Conservation (phyloP, 2,113 vertebrate genomes). For the Petrocephalus microphthalmus region DNA sequence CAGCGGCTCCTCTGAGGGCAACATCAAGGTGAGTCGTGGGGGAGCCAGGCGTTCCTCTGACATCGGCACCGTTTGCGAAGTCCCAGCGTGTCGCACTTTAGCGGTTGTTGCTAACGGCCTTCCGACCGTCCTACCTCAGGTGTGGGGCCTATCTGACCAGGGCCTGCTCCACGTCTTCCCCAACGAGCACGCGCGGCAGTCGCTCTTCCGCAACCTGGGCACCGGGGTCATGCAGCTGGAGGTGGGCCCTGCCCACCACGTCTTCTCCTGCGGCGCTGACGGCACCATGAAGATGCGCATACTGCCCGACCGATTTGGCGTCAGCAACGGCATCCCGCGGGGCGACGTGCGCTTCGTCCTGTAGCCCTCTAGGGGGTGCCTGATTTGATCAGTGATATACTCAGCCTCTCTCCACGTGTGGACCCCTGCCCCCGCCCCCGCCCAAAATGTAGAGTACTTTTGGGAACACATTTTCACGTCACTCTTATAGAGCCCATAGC, state of each 20-base stretch:
- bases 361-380: conserved; percentile 40
- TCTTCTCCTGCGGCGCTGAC: conserved; percentile 96
- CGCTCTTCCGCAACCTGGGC: conserved; percentile 94
- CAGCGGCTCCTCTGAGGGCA: conserved; percentile 95
- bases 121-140: conserved; percentile 54
- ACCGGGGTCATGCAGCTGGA: conserved; percentile 97
- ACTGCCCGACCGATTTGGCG: conserved; percentile 79
- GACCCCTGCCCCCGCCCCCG: neutral
- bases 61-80: neutral
- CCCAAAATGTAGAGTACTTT: neutral
- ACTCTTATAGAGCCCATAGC: neutral
- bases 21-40: conserved; percentile 78
- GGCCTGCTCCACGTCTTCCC: conserved; percentile 78
- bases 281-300: conserved; percentile 96
- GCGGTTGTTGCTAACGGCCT: neutral
- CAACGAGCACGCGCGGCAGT: conserved; percentile 90
- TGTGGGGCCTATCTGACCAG: conserved; percentile 82
- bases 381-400: neutral
- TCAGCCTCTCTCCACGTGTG: neutral
- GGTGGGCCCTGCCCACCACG: conserved; percentile 81
- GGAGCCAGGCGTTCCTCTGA: neutral
- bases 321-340: conserved; percentile 68
- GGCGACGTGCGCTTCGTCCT: conserved; percentile 83
- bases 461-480: neutral
- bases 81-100: neutral